Evolutionary conservation across 2,888 invertebrate genomes (phyloP).

Genomic region (Piscicola geometra): DNA sequence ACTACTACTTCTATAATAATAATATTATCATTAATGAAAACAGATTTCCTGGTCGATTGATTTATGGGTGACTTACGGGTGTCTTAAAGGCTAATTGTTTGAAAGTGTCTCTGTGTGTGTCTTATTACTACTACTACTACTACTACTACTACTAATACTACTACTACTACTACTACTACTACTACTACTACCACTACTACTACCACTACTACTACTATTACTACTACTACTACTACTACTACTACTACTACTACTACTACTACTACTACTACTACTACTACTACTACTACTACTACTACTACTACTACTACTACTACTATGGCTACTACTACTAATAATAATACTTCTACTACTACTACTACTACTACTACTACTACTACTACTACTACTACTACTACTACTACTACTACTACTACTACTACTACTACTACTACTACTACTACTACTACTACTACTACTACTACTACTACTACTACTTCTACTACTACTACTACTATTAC

Average conservation of each 20-base stretch:
- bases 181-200: conserved; percentile 26
- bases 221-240: conserved; percentile 24
- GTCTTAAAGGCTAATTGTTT: too few relatives aligned
- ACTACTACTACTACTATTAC: neutral
- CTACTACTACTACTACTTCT: neutral
- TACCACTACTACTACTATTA: conserved; percentile 26
- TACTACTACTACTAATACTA: conserved; percentile 24
- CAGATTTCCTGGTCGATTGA: too few relatives aligned
- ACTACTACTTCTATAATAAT: too few relatives aligned
- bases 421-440: neutral
- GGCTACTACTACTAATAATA: neutral
- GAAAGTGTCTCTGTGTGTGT: neutral
- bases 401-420: neutral
- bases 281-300: neutral
- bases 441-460: neutral
- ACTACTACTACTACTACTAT: neutral
- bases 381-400: neutral
- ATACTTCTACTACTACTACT: neutral
- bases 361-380: neutral
- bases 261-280: neutral
- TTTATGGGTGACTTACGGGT: too few relatives aligned
- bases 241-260: conserved; percentile 16
- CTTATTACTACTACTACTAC: conserved; percentile 24
- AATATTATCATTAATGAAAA: too few relatives aligned
- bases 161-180: conserved; percentile 26